Percentiles rank a stretch among this genome's conserved stretches.
Conservation (phyloP, 2,797 vertebrate genomes). For the Myripristis jacobus region DNA sequence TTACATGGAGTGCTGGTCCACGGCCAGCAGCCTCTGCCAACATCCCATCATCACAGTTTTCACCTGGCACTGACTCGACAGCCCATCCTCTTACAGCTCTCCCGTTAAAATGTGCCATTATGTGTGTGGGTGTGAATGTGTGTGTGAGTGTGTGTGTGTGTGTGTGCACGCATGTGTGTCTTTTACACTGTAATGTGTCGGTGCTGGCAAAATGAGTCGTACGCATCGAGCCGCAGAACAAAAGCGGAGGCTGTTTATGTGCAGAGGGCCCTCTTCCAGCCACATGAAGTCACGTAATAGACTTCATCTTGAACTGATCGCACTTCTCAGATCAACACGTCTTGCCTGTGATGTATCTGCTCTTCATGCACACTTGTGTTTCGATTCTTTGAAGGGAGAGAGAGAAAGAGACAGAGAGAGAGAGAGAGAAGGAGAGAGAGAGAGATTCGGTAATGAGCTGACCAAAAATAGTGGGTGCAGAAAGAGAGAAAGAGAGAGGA, state of each 20-base stretch:
- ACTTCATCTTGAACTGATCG: conserved; percentile 58
- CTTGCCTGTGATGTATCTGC: conserved; percentile 32
- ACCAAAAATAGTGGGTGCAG: background rate
- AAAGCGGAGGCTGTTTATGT: conserved; percentile 38
- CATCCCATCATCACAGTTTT: conserved; percentile 76
- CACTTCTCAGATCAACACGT: conserved; percentile 35
- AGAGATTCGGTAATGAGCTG: too few species aligned
- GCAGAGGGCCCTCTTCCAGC: conserved; percentile 38
- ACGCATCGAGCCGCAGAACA: conserved; percentile 17
- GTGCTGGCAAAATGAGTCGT: conserved; percentile 44
- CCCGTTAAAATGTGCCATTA: conserved; percentile 46
- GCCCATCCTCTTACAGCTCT: conserved; percentile 70
- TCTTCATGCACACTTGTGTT: background rate
- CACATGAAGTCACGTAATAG: conserved; percentile 54
- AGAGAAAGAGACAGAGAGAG: background rate
- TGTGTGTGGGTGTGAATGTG: background rate
- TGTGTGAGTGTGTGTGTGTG: conserved; percentile 1
- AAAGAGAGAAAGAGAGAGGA: background rate
- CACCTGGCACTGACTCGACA: conserved; percentile 72
- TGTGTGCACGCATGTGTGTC: conserved; percentile 23
- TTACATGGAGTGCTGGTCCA: conserved; percentile 67
- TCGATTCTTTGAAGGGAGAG: background rate
- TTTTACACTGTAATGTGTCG: conserved; percentile 53
- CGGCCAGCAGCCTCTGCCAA: conserved; percentile 73
- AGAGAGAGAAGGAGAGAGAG: background rate